Conservation (phyloP, 2,797 vertebrate species). For the Hippoglossus hippoglossus region DNA sequence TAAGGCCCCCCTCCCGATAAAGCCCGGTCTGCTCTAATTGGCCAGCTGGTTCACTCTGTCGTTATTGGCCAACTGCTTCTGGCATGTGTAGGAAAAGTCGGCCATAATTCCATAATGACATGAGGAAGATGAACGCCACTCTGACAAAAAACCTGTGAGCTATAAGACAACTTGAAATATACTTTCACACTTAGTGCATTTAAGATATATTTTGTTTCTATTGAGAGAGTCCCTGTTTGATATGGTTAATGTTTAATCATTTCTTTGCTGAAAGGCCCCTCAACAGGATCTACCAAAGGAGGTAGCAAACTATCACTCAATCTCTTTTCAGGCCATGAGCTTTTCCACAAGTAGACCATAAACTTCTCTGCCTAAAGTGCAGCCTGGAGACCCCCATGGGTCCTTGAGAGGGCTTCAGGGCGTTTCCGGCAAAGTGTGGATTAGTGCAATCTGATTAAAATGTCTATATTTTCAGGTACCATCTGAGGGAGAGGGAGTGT, state of each 20-base stretch:
- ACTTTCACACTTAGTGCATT: not conserved
- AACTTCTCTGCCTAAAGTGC: conserved; percentile 54
- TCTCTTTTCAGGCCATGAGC: conserved; percentile 18
- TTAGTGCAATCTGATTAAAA: conserved; percentile 50
- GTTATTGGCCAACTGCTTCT: too few relatives aligned
- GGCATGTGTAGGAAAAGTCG: too few relatives aligned
- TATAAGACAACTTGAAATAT: too few relatives aligned
- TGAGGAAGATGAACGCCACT: too few relatives aligned
- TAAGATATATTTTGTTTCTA: not conserved
- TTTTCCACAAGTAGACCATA: conserved; percentile 24
- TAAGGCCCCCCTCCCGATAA: too few relatives aligned
- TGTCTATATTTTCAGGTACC: conserved; percentile 39
- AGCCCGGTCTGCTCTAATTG: too few relatives aligned
- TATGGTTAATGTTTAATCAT: not conserved
- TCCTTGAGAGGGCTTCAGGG: conserved; percentile 33
- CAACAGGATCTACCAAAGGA: not conserved
- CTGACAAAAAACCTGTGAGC: too few relatives aligned
- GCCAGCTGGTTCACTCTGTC: too few relatives aligned
- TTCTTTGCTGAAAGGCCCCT: conserved; percentile 11
- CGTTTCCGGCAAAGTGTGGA: conserved; percentile 50
- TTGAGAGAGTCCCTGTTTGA: not conserved
- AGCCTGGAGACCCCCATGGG: conserved; percentile 43
- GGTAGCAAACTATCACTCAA: not conserved
- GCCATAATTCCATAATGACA: too few relatives aligned
- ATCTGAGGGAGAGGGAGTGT: conserved; percentile 7